Conservation (phyloP, 1,140 invertebrate species). For the Sarcophaga peregrina region DNA sequence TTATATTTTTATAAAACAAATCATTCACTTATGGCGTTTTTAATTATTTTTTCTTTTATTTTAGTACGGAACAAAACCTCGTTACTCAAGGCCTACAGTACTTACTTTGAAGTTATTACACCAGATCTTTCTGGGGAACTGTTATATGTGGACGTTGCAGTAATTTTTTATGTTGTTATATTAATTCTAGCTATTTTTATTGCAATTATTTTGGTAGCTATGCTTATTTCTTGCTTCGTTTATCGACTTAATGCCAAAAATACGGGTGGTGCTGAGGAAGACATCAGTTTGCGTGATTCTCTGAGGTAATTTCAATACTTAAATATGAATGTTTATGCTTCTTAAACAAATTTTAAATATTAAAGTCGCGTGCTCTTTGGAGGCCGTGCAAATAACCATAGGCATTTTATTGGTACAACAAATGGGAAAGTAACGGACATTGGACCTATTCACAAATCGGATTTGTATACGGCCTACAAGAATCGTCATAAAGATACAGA, state of each 20-base stretch:
- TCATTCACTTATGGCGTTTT: not conserved
- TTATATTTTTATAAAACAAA: not conserved
- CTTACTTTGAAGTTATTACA: constrained; percentile 70
- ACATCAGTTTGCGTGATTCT: constrained; percentile 77
- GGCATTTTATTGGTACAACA: constrained; percentile 61
- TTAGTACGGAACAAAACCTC: constrained; percentile 55
- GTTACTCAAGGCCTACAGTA: constrained; percentile 70
- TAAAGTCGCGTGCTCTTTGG: constrained; percentile 59
- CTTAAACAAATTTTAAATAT: not conserved
- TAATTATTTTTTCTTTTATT: constrained; percentile 32
- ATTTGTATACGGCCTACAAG: constrained; percentile 79
- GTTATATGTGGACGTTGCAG: constrained; percentile 50
- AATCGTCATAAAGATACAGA: constrained; percentile 87
- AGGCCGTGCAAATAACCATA: constrained; percentile 60
- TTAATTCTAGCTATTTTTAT: constrained; percentile 74
- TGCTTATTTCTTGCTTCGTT: constrained; percentile 76
- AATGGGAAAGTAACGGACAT: constrained; percentile 80
- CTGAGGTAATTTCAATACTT: constrained; percentile 69
- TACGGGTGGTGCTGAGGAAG: constrained; percentile 80
- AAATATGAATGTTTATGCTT: not conserved
- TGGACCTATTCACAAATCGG: constrained; percentile 79
- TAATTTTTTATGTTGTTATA: constrained; percentile 65
- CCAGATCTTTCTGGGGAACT: constrained; percentile 56
- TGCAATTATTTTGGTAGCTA: constrained; percentile 73
- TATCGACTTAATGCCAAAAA: constrained; percentile 78